Base-by-base conservation (phyloP, 1,140 invertebrate genomes). In the Camponotus pennsylvanicus region DNA sequence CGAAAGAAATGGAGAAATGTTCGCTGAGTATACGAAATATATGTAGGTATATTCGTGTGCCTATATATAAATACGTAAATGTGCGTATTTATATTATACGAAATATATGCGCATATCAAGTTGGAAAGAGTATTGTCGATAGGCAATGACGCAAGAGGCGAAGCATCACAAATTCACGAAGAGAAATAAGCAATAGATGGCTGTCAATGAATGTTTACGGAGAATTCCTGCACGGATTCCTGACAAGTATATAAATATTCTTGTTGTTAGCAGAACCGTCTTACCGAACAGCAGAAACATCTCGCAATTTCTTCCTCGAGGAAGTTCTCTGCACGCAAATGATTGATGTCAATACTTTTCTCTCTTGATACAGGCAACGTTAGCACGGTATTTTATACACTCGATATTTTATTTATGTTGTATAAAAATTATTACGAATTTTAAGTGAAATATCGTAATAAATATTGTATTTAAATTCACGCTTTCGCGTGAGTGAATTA, bases 101-200 rank as follows among this genome's bases (percentile, higher is more conserved):
- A 73, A 73, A 49, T 37, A 69, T 82, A 75, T 75, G 79, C 59
- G 42, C 69, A 75, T 83, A 45, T 75, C 69, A 49, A 83, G 55
- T 59, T 42, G 15, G 27, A 45, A 70, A 21, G 64, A 55, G 69
- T 45, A 83, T 63, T 45, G 79, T 83, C 79, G 79, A 83, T 73
- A 40, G 57, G 69, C 69, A 75, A 73, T 83, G 69, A 83, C 57
- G 79, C 71, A 73, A 73, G 55, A 73, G n/a, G 69, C 57, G 69
- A 83, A 63, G 69, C 79, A 73, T 83, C 69, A 73, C 55, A 75
- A 75, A 75, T 83, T 83, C 69, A 69, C 40, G 69, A 42, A 79
- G 84, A 85, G 78, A 85, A 66, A 85, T 67, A 85, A 78, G 37
- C 82, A 80, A 78, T 86, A 89, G 86, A 88, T 89, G 88, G 86